Evolutionary conservation across 2,888 invertebrate genomes (phyloP).

Genomic region (Elysia crispata): DNA sequence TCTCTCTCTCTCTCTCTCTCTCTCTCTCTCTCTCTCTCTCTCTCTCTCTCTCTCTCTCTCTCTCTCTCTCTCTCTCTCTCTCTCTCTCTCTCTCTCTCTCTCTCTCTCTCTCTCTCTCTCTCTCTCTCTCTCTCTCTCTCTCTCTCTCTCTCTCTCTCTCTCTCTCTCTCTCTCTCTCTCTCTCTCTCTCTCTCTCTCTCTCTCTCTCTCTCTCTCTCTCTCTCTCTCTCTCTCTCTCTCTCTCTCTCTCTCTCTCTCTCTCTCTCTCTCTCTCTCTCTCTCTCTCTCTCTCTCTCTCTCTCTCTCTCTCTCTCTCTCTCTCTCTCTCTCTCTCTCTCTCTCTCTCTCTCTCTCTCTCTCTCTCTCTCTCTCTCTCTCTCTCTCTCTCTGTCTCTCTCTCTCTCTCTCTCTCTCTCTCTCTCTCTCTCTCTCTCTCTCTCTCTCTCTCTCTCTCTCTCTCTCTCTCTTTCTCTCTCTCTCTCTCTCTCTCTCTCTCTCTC

Average conservation of each 20-base stretch:
- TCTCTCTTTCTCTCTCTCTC: not conserved
- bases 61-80: constrained; percentile 19
- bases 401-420: constrained; percentile 16
- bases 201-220: no score
- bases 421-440: constrained; percentile 13
- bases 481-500: constrained; percentile 10
- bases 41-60: constrained; percentile 19
- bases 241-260: no score
- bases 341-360: constrained; percentile 9
- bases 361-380: constrained; percentile 19
- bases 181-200: no score
- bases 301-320: not conserved
- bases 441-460: not conserved
- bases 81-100: constrained; percentile 19
- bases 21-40: constrained; percentile 6
- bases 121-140: not conserved
- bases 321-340: constrained; percentile 15
- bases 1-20: constrained; percentile 6
- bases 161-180: no score
- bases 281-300: no score
- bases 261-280: no score
- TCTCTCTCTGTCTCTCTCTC: constrained; percentile 16
- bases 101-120: constrained; percentile 12
- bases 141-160: not conserved
- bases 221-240: no score